phyloP scores from a whole-genome alignment of 2,888 invertebrate genomes.

The Drosophila ezoana region DNA sequence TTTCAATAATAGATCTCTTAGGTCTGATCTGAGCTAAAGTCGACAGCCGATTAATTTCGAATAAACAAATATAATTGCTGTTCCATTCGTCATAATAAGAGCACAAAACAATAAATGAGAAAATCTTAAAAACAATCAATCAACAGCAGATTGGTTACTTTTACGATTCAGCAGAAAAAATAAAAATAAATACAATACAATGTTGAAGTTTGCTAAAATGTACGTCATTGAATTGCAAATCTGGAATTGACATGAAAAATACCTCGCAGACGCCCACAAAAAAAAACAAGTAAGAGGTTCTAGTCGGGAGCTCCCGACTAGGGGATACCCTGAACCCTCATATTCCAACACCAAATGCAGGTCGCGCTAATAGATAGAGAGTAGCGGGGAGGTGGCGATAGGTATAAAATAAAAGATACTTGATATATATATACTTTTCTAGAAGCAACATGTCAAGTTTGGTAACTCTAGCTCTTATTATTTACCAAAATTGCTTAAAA shows the following conservation, averaged over 20 bases:
- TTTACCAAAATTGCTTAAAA: too few species aligned
- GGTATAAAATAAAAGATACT: too few species aligned
- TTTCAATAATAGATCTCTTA: neutral
- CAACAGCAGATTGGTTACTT: constrained; percentile 8
- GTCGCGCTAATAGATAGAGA: too few species aligned
- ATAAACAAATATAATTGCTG: constrained; percentile 19
- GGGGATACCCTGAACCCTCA: too few species aligned
- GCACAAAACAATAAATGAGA: constrained; percentile 5
- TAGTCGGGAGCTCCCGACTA: too few species aligned
- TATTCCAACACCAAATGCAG: too few species aligned
- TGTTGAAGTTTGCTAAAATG: constrained; percentile 13
- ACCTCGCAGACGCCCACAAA: constrained; percentile 46
- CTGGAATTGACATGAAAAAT: constrained; percentile 5
- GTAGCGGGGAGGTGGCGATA: too few species aligned
- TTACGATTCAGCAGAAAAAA: neutral
- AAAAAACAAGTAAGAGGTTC: too few species aligned
- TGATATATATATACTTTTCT: too few species aligned
- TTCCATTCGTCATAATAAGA: constrained; percentile 12
- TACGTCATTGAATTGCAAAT: constrained; percentile 34
- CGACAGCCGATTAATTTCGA: constrained; percentile 18
- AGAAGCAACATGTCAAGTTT: too few species aligned
- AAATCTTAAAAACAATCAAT: constrained; percentile 29
- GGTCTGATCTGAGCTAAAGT: constrained; percentile 3
- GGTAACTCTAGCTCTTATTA: too few species aligned
- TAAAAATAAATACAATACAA: neutral